These are phyloP conservation scores for Octomys mimax DNA, from an alignment of 2,797 vertebrate species.

Conservation along the genomic window DNA sequence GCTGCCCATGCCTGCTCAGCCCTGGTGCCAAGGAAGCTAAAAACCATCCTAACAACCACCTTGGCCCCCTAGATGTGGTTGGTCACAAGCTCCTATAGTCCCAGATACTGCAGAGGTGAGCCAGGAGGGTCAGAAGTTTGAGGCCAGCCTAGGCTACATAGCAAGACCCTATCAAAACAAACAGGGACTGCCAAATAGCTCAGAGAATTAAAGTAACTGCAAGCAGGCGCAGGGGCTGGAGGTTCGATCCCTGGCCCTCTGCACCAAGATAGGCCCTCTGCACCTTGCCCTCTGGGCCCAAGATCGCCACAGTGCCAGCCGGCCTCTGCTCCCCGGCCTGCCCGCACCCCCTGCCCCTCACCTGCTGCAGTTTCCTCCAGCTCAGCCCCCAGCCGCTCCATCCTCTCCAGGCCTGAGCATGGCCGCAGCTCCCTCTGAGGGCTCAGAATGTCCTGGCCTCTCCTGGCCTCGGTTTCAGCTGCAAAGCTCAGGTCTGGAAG, in stretches of 20 bases:
- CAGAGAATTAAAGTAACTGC: too few relatives aligned
- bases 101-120: not conserved
- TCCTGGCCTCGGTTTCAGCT: not conserved
- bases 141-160: not conserved
- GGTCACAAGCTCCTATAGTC: not conserved
- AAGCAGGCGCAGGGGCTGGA: too few relatives aligned
- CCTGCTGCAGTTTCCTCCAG: not conserved
- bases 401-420: not conserved
- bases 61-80: not conserved
- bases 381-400: fast-evolving
- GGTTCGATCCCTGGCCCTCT: too few relatives aligned
- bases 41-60: not conserved
- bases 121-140: not conserved
- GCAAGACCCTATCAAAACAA: not conserved
- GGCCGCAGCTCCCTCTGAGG: not conserved
- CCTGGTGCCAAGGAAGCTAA: not conserved
- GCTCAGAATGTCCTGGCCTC: not conserved
- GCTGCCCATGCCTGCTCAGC: not conserved
- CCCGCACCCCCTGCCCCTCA: not conserved
- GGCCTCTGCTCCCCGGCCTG: not conserved
- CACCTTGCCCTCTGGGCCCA: not conserved
- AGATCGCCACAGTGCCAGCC: not conserved
- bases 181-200: not conserved
- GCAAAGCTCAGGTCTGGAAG: not conserved
- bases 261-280: too few relatives aligned